Conservation (phyloP, 2,888 invertebrate genomes). For the Aromia moschata region DNA sequence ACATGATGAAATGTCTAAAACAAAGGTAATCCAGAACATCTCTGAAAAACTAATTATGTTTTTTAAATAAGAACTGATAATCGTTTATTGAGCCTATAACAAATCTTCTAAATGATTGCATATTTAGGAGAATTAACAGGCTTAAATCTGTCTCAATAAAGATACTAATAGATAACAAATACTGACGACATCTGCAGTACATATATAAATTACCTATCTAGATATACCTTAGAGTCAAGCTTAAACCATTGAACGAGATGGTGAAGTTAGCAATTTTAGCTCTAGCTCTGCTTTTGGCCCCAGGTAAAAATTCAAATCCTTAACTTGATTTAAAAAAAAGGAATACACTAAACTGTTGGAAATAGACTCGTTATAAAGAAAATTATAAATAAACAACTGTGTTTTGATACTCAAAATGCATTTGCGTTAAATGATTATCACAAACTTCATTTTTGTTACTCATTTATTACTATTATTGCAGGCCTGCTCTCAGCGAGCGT, state of each 20-base stretch:
- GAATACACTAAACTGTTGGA: too few species aligned
- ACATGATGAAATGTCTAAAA: too few species aligned
- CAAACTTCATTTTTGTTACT: too few species aligned
- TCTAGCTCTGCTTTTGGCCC: slow-evolving; percentile 22
- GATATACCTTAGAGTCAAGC: neutral
- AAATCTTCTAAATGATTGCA: neutral
- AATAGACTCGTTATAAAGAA: too few species aligned
- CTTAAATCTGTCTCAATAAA: neutral
- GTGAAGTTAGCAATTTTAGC: slow-evolving; percentile 22
- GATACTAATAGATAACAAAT: neutral
- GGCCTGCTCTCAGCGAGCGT: slow-evolving; percentile 7
- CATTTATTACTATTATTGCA: slow-evolving; percentile 2
- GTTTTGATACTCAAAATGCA: too few species aligned
- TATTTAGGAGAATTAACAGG: neutral
- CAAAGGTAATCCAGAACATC: too few species aligned
- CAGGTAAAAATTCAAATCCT: slow-evolving; percentile 19
- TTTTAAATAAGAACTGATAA: too few species aligned
- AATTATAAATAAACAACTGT: too few species aligned
- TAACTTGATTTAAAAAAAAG: neutral
- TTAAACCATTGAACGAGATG: slow-evolving; percentile 8
- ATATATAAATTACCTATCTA: neutral
- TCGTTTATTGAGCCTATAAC: neutral
- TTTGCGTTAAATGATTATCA: too few species aligned
- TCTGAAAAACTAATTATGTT: too few species aligned
- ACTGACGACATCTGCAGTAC: neutral